phyloP scores from a whole-genome alignment of 2,888 invertebrate genomes.

The Tenthredo amoena region DNA sequence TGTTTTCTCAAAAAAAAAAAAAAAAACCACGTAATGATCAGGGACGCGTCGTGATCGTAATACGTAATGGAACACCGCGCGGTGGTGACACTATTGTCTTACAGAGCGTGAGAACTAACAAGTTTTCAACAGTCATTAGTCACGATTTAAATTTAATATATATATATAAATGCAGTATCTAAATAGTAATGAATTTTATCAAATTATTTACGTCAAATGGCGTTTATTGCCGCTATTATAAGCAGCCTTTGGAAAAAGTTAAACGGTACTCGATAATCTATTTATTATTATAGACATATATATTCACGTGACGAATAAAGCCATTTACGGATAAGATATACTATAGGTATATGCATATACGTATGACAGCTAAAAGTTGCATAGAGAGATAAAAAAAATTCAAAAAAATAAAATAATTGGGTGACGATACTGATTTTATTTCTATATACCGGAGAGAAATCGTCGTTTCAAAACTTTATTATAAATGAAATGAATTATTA shows the following conservation, averaged over 20 bases:
- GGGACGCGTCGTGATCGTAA: not conserved
- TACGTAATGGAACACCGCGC: not conserved
- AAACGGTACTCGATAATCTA: not conserved
- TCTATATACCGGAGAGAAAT: no score
- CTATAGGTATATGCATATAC: not conserved
- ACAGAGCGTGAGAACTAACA: conserved; percentile 3
- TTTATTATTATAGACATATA: not conserved
- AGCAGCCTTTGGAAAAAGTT: not conserved
- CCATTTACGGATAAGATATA: not conserved
- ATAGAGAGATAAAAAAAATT: no score
- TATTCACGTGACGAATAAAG: not conserved
- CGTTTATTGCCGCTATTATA: not conserved
- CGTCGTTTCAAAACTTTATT: no score
- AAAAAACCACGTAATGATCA: not conserved
- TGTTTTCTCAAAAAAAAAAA: not conserved
- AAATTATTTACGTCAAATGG: not conserved
- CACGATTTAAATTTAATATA: not conserved
- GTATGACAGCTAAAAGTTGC: not conserved
- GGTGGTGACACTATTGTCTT: conserved; percentile 3
- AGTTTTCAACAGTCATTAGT: conserved; percentile 1
- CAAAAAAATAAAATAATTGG: no score
- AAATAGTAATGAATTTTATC: not conserved
- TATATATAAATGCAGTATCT: not conserved
- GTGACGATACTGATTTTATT: no score
- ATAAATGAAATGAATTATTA: no score